These are phyloP conservation scores for Cheirogaleus medius DNA, from an alignment of 2,113 vertebrate genomes.

Conservation along the genomic window DNA sequence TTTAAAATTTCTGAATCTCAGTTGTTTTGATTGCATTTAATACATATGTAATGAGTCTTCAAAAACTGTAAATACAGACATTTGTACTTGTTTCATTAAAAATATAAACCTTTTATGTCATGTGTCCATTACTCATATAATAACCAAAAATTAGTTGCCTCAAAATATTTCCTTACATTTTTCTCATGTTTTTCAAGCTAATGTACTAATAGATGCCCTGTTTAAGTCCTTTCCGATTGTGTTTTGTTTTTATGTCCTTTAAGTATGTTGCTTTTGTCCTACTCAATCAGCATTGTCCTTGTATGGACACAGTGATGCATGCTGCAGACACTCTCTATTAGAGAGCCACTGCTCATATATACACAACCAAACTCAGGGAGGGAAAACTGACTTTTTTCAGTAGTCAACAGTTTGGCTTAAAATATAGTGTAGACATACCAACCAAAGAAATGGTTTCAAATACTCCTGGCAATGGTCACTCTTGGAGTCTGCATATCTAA, in stretches of 20 bases:
- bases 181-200: background rate
- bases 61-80: background rate
- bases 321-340: background rate
- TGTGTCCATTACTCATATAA: background rate
- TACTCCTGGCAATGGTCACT: background rate
- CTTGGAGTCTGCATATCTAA: background rate
- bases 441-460: background rate
- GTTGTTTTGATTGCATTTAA: background rate
- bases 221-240: background rate
- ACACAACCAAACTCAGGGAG: background rate
- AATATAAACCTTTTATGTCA: background rate
- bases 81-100: background rate
- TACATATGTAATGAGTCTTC: background rate
- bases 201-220: background rate
- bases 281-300: background rate
- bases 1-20: background rate
- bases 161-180: background rate
- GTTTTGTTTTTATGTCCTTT: too few relatives aligned
- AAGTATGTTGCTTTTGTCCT: background rate
- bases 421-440: background rate
- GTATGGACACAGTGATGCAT: background rate
- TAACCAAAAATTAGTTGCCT: background rate
- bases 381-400: background rate
- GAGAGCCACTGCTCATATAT: background rate
- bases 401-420: background rate